phyloP scores from a whole-genome alignment of 1,140 invertebrate genomes.

The Copidosoma floridanum region DNA sequence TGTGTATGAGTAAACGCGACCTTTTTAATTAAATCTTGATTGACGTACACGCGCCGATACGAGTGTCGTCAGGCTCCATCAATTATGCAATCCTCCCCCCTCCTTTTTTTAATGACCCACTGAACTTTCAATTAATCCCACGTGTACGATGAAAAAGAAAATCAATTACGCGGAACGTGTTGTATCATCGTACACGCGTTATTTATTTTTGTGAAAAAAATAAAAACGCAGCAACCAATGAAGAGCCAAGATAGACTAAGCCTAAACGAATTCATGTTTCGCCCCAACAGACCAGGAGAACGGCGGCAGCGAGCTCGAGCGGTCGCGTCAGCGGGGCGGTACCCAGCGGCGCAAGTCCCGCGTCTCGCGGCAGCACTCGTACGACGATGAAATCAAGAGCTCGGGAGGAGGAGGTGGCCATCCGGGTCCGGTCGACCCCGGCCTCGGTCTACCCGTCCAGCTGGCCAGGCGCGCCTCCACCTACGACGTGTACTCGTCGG shows the following conservation, averaged over 20 bases:
- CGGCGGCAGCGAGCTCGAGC: constrained; percentile 31
- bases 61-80: no score
- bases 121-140: not conserved
- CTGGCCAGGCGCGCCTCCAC: constrained; percentile 75
- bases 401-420: constrained; percentile 27
- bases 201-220: not conserved
- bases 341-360: constrained; percentile 64
- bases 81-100: no score
- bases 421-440: constrained; percentile 22
- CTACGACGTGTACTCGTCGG: constrained; percentile 70
- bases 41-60: not conserved
- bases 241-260: no score
- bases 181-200: not conserved
- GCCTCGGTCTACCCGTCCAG: constrained; percentile 59
- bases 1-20: no score
- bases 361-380: constrained; percentile 73
- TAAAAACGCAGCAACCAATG: no score
- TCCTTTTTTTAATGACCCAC: not conserved
- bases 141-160: not conserved
- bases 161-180: not conserved
- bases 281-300: constrained; percentile 31
- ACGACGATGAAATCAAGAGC: constrained; percentile 71
- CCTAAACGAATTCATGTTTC: no score
- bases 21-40: not conserved
- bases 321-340: constrained; percentile 38